Conservation (phyloP, 2,888 invertebrate genomes). For the Drosophila paramelanica region DNA sequence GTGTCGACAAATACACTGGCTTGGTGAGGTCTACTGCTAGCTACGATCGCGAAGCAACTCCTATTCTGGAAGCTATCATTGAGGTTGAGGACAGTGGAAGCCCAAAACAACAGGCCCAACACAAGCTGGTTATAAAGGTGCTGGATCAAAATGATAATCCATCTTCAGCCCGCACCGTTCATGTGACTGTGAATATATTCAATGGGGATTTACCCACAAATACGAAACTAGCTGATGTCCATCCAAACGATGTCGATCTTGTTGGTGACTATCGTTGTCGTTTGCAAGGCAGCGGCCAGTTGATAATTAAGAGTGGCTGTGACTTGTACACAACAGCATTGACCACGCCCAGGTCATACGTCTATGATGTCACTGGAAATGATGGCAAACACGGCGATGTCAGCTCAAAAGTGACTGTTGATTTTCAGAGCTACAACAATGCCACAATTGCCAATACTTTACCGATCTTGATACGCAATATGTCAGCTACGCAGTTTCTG, state of each 20-base stretch:
- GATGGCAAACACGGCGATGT: conserved; percentile 96
- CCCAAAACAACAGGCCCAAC: conserved; percentile 93
- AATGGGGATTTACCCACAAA: conserved; percentile 91
- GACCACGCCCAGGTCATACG: conserved; percentile 89
- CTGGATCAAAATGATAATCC: conserved; percentile 96
- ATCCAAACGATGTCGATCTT: conserved; percentile 96
- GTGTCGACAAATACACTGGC: conserved; percentile 92
- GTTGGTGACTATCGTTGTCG: conserved; percentile 95
- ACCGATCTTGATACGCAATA: conserved; percentile 90
- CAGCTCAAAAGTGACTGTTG: conserved; percentile 93
- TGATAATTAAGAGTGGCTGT: conserved; percentile 91
- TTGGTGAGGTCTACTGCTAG: conserved; percentile 91
- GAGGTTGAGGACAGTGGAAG: conserved; percentile 95
- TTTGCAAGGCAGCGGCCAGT: conserved; percentile 88
- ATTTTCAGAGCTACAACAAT: conserved; percentile 92
- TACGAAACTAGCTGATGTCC: conserved; percentile 93
- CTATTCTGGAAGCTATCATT: conserved; percentile 90
- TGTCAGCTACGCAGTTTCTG: conserved; percentile 91
- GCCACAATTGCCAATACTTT: conserved; percentile 93
- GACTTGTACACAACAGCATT: conserved; percentile 91
- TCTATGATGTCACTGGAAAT: conserved; percentile 93
- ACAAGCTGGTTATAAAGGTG: conserved; percentile 90
- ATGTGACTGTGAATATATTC: conserved; percentile 91
- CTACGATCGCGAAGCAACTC: conserved; percentile 93
- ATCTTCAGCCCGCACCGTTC: conserved; percentile 92